Base-by-base conservation (phyloP, 2,888 invertebrate genomes). In the Beris chalybata region DNA sequence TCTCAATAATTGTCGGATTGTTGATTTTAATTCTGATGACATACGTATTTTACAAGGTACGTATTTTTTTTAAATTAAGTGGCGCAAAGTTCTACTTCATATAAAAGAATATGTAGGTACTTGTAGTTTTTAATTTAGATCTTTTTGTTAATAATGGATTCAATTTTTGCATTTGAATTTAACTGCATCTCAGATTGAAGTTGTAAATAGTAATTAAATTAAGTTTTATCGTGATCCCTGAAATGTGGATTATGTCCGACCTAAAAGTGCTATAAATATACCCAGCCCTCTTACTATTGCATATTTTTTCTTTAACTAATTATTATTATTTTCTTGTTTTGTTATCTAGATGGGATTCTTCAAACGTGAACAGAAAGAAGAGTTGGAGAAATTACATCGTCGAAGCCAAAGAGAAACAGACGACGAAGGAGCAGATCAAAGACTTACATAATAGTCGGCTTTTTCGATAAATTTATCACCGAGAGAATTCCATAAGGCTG, bases 311-410 rank as follows among this genome's bases (percentile, higher is more conserved):
- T 12, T 30, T 12, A 44, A 58, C 22, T 22, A 22, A 22, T 22
- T 22, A 63, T 54, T 54, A 38, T 38, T 38, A 9, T 9, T 64
- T 70, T 13, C 38, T 67, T 67, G 56, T 48, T 9, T 74, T 22
- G 22, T 22, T 22, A 22, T 76, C 64, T 69, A 82, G 83, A 71
- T 76, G 68, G 84, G 84, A 59, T 84, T 84, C 77, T 84, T 84
- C 70, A 79, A 81, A 64, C 78, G 84, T 53, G 73, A 76, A 15
- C 81, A 77, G 65, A 83, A 82, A 73, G 81, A 82, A 55, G 81
- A 83, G 73, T 74, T 84, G 71, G 77, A 82, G 69, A 78, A 80
- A 61, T 72, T 83, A 66, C 75, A 76, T 30, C 73, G 71, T 74
- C 70, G 74, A 71, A 69, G 71, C 70, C 69, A 71, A 70, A 50